Conservation (phyloP, 2,113 vertebrate species). For the Egretta garzetta region DNA sequence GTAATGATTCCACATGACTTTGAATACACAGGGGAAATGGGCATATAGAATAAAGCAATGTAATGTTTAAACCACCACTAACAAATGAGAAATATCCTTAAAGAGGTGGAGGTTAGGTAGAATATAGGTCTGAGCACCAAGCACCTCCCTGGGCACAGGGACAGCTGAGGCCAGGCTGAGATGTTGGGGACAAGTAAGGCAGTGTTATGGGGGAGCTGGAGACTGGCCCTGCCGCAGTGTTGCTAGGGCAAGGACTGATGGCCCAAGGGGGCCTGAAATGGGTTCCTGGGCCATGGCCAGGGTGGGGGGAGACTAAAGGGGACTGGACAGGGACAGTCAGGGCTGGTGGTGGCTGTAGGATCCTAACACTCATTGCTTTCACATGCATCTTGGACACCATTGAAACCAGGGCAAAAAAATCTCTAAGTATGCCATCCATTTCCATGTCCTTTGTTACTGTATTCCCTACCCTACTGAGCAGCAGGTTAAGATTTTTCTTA, state of each 20-base stretch:
- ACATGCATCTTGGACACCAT: fast-evolving
- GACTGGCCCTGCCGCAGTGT: fast-evolving
- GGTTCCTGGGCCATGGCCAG: background rate
- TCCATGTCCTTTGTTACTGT: fast-evolving
- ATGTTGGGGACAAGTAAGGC: background rate
- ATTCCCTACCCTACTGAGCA: background rate
- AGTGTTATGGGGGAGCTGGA: background rate
- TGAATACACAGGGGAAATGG: background rate
- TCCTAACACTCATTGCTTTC: background rate
- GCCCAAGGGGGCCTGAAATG: background rate
- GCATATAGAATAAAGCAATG: background rate
- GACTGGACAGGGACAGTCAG: fast-evolving
- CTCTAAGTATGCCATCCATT: fast-evolving
- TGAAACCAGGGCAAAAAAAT: background rate
- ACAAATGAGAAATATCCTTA: background rate
- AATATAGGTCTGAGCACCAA: fast-evolving
- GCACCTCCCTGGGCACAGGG: background rate
- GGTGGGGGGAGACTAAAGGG: fast-evolving
- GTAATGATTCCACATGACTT: background rate
- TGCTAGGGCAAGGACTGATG: background rate
- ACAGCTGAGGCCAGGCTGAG: background rate
- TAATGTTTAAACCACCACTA: background rate
- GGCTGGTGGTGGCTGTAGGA: background rate
- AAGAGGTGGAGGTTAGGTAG: background rate
- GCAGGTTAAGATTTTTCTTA: background rate